Conservation (phyloP, 37 sponge, comb jelly and placozoan species). For the Halisarca cf. caerulea region DNA sequence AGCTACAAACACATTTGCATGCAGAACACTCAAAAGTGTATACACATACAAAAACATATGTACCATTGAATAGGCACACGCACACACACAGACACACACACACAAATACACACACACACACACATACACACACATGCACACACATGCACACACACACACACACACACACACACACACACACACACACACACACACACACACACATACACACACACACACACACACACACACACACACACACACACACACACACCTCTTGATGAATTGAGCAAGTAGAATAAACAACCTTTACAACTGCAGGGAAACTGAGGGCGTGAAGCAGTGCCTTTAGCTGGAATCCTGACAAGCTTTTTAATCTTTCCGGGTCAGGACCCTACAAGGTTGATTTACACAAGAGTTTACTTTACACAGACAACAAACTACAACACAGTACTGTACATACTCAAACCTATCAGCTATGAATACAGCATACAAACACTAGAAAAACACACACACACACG, state of each 20-base stretch:
- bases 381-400: no score
- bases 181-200: conserved; percentile 29
- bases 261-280: conserved; percentile 98
- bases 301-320: conserved; percentile 88
- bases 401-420: no score
- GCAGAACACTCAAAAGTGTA: no score
- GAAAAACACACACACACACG: no score
- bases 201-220: conserved; percentile 34
- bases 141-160: conserved; percentile 22
- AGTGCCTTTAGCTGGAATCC: conserved; percentile 75
- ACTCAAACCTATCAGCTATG: no score
- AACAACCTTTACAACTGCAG: conserved; percentile 77
- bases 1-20: no score
- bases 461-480: no score
- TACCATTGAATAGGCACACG: conserved; percentile 15
- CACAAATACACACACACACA: no score
- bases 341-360: conserved; percentile 55
- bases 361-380: conserved; percentile 8
- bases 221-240: conserved; percentile 44
- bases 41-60: conserved; percentile 24
- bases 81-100: conserved; percentile 40
- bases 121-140: neutral
- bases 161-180: conserved; percentile 33
- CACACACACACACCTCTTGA: conserved; percentile 42
- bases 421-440: no score